A percentile compares a stretch with the other conserved stretches of the same genome.
phyloP scores from a whole-genome alignment of 2,888 invertebrate species.

The Drosophila nr. medialis region DNA sequence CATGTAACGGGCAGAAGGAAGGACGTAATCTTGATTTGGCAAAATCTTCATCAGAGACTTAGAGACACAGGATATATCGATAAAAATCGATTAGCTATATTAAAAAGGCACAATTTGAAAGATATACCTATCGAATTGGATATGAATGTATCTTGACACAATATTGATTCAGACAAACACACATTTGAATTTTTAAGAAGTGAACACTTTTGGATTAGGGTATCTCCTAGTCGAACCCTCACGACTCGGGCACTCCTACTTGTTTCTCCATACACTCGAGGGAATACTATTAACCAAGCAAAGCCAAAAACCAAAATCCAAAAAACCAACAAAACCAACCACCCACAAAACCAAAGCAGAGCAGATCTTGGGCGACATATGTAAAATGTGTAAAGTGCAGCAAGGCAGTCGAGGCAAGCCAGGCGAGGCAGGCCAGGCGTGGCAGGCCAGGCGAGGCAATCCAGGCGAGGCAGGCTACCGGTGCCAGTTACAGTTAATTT shows the following conservation, averaged over 20 bases:
- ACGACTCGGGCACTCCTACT: not conserved
- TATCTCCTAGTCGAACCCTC: not conserved
- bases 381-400: slow-evolving; percentile 84
- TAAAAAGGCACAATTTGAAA: not conserved
- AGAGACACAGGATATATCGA: not conserved
- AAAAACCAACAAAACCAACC: slow-evolving; percentile 27
- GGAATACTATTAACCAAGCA: slow-evolving; percentile 55
- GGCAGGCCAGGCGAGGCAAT: not conserved
- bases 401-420: slow-evolving; percentile 44
- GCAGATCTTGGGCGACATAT: slow-evolving; percentile 78
- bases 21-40: not conserved
- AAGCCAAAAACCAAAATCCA: slow-evolving; percentile 17
- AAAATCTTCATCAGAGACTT: not conserved
- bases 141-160: not conserved
- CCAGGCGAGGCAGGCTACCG: not conserved
- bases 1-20: not conserved
- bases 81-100: not conserved
- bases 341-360: slow-evolving; percentile 49
- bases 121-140: not conserved
- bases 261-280: slow-evolving; percentile 40
- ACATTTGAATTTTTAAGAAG: not conserved
- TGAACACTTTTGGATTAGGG: too few relatives aligned
- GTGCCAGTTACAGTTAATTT: slow-evolving; percentile 79
- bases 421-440: not conserved
- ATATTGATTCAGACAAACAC: not conserved